Conservation (phyloP, 2,797 vertebrate species). For the Malacoraja senta region DNA sequence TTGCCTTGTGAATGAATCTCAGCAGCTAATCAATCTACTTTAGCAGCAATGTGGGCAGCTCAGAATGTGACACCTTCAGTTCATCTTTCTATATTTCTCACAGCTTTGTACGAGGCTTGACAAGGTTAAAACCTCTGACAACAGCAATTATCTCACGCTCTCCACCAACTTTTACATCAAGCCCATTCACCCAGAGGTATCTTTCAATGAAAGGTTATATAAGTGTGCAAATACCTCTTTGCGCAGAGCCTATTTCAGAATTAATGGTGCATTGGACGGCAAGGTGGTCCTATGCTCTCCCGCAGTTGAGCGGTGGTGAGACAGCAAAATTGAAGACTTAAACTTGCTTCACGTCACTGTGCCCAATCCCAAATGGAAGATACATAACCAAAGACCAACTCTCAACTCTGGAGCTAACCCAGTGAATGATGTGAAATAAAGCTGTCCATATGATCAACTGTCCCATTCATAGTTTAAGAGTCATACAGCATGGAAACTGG, state of each 20-base stretch:
- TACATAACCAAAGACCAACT: background rate
- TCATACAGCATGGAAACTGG: too few relatives aligned
- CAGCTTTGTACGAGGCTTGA: background rate
- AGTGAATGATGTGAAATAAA: too few relatives aligned
- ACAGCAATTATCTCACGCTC: slow-evolving; percentile 7
- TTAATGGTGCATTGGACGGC: background rate
- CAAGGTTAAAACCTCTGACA: slow-evolving; percentile 4
- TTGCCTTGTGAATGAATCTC: background rate
- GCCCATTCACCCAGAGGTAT: background rate
- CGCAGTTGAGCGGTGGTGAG: background rate
- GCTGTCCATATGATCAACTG: background rate
- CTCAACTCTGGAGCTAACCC: background rate
- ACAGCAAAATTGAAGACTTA: background rate
- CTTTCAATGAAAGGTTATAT: slow-evolving; percentile 1
- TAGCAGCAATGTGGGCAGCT: background rate
- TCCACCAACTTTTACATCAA: background rate
- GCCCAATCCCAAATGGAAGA: background rate
- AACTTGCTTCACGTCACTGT: background rate
- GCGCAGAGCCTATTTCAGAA: background rate
- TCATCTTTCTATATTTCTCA: background rate
- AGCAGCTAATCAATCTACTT: background rate
- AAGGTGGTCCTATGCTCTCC: background rate
- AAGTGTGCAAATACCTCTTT: background rate
- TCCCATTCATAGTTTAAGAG: too few relatives aligned
- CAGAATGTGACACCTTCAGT: background rate